Conservation (phyloP, 2,797 vertebrate species). For the Phalloptychus januarius region DNA sequence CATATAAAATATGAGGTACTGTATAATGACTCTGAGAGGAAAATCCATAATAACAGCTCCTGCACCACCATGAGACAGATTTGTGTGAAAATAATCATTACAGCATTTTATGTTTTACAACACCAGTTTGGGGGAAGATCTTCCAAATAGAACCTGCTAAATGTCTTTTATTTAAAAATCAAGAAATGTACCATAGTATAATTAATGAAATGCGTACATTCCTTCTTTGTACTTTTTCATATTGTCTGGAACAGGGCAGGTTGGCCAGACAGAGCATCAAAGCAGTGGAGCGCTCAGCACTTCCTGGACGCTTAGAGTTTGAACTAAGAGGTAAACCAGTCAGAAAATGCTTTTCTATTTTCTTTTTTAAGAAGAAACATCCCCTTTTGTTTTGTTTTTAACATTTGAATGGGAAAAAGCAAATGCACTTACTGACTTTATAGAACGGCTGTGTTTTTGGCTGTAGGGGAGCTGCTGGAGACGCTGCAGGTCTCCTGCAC, state of each 20-base stretch:
- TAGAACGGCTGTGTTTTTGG: slow-evolving; percentile 32
- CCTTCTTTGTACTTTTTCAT: neutral
- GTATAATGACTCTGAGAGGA: slow-evolving; percentile 42
- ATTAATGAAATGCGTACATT: neutral
- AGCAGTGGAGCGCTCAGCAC: slow-evolving; percentile 77
- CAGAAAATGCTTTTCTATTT: neutral
- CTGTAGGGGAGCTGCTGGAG: slow-evolving; percentile 83
- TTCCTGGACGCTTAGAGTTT: slow-evolving; percentile 80
- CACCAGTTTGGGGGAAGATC: slow-evolving; percentile 18
- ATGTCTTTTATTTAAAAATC: neutral
- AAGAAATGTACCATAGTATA: neutral
- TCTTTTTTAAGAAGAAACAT: neutral
- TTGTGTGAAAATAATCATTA: slow-evolving; percentile 23
- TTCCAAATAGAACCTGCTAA: slow-evolving; percentile 4
- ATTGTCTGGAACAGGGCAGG: slow-evolving; percentile 76
- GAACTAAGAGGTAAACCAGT: slow-evolving; percentile 78
- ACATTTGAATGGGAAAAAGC: neutral
- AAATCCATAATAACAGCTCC: slow-evolving; percentile 34
- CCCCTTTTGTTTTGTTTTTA: neutral
- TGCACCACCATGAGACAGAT: slow-evolving; percentile 21
- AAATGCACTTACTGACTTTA: neutral
- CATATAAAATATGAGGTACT: slow-evolving; percentile 83
- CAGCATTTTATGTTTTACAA: slow-evolving; percentile 7
- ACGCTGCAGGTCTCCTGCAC: slow-evolving; percentile 81
- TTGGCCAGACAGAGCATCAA: slow-evolving; percentile 79